Evolutionary conservation across 2,888 invertebrate species (phyloP), one percentile per base, ranked within the genome.

Genomic region (Nematopogon swammerdamellus): DNA sequence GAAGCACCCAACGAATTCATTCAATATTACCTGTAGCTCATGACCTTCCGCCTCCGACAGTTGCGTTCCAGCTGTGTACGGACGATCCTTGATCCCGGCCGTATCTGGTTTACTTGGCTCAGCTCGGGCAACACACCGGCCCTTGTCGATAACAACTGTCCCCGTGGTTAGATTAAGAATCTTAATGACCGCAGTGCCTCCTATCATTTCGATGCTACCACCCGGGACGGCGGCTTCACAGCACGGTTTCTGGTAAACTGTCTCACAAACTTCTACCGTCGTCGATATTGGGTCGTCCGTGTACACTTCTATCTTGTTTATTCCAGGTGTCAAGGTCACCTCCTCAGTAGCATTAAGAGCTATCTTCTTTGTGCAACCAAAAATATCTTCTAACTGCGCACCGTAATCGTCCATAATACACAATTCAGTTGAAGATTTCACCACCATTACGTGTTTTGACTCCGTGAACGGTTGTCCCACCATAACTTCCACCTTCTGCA

Each of bases 391-490:
- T n/a, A n/a, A n/a, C n/a, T n/a, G n/a, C n/a, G n/a, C n/a, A 48
- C 5, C 5, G 53, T 8, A n/a, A 49, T 29, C 5, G 25, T 25
- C 0, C 49, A 11, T 8, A 49, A 11, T 18, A 46, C 19, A 8
- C 47, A 46, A 5, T 54, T 49, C 48, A 46, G 51, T 17, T 53
- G 53, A 30, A 10, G 54, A 53, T 43, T 54, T 54, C 11, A 51
- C 19, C 1, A 54, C 50, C 1, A 54, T 45, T 2, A 54, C 42
- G 44, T 53, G 18, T 18, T 49, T 46, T 1, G 53, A 43, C 20
- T 52, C 52, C 3, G 52, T 54, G 43, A 50, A 44, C 3, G 46
- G 19, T 30, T 51, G 51, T 2, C 53, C 51, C 4, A 54, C 46
- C 18, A 53, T 44, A 30, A 52, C 42, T 46, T 53, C 52, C n/a